Evolutionary conservation across 2,888 invertebrate genomes (phyloP), one percentile per base, ranked within the genome.

Genomic region (Caenorhabditis virilis): DNA sequence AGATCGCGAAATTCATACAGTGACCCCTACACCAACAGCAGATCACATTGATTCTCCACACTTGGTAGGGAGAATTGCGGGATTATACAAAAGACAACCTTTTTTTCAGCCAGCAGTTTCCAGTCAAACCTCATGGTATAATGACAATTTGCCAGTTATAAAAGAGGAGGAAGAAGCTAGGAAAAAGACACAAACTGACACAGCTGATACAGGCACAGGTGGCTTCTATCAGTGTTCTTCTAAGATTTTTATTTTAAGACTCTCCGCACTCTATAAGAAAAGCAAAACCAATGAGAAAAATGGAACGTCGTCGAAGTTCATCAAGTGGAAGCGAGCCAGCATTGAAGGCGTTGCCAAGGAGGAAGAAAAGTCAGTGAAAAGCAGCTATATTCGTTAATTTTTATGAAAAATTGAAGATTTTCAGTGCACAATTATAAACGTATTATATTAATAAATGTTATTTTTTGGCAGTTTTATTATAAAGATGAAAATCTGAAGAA

Each of bases 111-210:
- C 36, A n/a, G 50, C 54, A 2, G n/a, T n/a, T n/a, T n/a, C n/a
- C n/a, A n/a, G n/a, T n/a, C n/a, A n/a, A n/a, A n/a, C n/a, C n/a
- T 49, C 56, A 0, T 65, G 65, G 65, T 60, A 47, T 25, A 72
- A 71, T 43, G 77, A 77, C 9, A 61, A 65, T 51, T 53, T 76
- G n/a, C 72, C 72, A 9, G 69, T 76, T 1, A 76, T 76, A 20
- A 57, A 72, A 36, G 77, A 77, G 60, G 77, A 77, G 33, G 72
- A 70, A 15, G 59, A 58, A 20, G 56, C 59, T 1, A 22, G 52
- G n/a, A 36, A 22, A 35, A 50, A 49, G 30, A 30, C 30, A 13
- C 6, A 6, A 6, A 30, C 30, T 9, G 7, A 6, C 7, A 30
- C 30, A 30, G 30, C 30, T 30, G 30, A 30, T 9, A 9, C 30